Conservation (phyloP, 2,888 invertebrate species). For the Antitype chi region DNA sequence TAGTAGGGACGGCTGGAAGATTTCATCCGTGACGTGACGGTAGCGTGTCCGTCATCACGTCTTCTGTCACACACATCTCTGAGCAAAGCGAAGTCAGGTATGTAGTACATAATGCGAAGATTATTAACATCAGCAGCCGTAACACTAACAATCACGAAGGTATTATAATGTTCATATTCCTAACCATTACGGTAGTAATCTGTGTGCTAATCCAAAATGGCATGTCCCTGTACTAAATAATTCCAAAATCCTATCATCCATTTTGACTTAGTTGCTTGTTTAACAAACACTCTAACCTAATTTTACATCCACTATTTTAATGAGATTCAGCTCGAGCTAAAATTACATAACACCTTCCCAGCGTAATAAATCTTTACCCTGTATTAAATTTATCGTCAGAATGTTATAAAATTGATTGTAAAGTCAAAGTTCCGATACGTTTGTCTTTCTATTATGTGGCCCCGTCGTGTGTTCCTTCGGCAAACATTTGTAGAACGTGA, state of each 20-base stretch:
- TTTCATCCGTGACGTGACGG: conserved; percentile 35
- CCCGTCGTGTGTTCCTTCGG: conserved; percentile 80
- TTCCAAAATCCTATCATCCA: conserved; percentile 6
- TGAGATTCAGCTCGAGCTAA: not conserved
- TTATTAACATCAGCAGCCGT: conserved; percentile 1
- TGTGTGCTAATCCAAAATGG: not conserved
- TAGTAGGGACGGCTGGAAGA: conserved; percentile 7
- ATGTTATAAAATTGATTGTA: conserved; percentile 73
- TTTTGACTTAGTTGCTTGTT: conserved; percentile 2
- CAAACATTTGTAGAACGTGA: conserved; percentile 88
- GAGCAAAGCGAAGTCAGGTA: not conserved
- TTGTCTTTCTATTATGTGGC: conserved; percentile 83
- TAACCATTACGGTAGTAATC: not conserved
- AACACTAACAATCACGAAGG: not conserved
- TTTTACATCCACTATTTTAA: conserved; percentile 18
- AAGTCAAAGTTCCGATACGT: conserved; percentile 80
- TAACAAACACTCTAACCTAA: conserved; percentile 3
- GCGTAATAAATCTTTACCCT: not conserved
- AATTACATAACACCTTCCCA: not conserved
- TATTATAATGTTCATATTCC: not conserved
- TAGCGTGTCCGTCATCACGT: not conserved
- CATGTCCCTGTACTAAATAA: not conserved
- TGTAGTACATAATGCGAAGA: not conserved
- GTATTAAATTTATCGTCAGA: conserved; percentile 17
- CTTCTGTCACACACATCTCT: conserved; percentile 4